Conservation (phyloP, 2,888 invertebrate genomes). For the Melanargia galathea region DNA sequence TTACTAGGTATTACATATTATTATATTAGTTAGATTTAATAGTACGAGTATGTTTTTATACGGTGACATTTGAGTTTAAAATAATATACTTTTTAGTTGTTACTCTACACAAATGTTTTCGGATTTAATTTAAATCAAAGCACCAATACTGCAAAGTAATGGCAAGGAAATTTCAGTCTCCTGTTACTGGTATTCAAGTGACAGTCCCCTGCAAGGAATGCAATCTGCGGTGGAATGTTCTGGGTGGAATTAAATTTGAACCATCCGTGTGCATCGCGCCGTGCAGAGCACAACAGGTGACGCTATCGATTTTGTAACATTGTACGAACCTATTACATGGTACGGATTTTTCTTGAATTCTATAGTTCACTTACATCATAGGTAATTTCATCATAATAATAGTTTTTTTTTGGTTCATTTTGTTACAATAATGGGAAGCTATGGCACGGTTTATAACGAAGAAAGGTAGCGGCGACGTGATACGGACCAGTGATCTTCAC, state of each 20-base stretch:
- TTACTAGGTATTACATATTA: no score
- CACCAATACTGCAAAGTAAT: conserved; percentile 20
- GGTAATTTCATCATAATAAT: no score
- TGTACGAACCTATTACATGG: neutral
- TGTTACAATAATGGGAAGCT: no score
- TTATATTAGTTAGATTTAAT: no score
- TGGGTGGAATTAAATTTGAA: conserved; percentile 71
- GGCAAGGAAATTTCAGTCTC: conserved; percentile 28
- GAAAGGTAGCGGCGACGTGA: no score
- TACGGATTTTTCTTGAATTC: neutral
- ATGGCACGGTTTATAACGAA: no score
- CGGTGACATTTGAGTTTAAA: no score
- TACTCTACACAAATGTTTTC: neutral
- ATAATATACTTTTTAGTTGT: no score
- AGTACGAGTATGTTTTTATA: no score
- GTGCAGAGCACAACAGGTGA: conserved; percentile 42
- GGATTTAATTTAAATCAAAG: conserved; percentile 16
- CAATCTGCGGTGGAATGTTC: conserved; percentile 75
- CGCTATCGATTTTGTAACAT: conserved; percentile 1
- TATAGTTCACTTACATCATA: neutral
- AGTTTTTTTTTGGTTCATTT: neutral
- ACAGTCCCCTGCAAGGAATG: conserved; percentile 64
- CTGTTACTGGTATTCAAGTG: conserved; percentile 51
- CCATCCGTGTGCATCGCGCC: conserved; percentile 50
- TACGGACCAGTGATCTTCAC: no score